Percentiles rank a stretch among this genome's conserved stretches.
These are phyloP conservation scores for Poliocrania exsul DNA, from an alignment of 2,797 vertebrate genomes.

Conservation along the genomic window DNA sequence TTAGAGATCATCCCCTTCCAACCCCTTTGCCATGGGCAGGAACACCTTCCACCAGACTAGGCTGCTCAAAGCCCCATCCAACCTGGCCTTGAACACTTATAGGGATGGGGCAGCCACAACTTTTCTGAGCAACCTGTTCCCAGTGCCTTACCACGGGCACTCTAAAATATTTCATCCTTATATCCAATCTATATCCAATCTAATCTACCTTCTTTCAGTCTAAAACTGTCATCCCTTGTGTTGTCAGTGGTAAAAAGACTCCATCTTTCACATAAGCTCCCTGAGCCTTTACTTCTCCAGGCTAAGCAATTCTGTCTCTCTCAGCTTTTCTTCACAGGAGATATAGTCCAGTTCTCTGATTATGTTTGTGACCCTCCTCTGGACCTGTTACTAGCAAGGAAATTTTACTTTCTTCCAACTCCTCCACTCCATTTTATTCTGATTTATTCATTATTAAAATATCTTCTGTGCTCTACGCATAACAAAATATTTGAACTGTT, in stretches of 20 bases:
- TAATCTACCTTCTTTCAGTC: background rate
- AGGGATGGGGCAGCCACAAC: no score
- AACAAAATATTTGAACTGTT: background rate
- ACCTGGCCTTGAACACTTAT: background rate
- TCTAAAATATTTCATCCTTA: background rate
- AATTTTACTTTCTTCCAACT: background rate
- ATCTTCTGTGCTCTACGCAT: background rate
- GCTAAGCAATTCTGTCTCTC: background rate
- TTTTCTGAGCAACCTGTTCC: background rate
- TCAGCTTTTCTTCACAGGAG: background rate
- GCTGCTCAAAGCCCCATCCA: background rate
- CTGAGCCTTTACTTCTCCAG: background rate
- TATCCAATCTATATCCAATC: background rate
- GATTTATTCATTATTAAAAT: background rate
- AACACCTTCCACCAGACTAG: background rate
- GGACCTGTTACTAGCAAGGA: background rate
- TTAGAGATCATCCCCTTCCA: background rate
- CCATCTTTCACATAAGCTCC: background rate
- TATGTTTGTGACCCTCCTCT: fast-evolving
- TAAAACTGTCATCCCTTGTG: background rate
- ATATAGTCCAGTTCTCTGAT: background rate
- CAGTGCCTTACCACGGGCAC: background rate
- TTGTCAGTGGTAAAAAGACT: background rate
- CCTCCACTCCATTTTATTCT: background rate
- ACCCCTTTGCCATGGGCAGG: background rate